A percentile compares a stretch with the other conserved stretches of the same genome.
phyloP scores from a whole-genome alignment of 2,113 vertebrate genomes.

The Hippocampus barbouri region DNA sequence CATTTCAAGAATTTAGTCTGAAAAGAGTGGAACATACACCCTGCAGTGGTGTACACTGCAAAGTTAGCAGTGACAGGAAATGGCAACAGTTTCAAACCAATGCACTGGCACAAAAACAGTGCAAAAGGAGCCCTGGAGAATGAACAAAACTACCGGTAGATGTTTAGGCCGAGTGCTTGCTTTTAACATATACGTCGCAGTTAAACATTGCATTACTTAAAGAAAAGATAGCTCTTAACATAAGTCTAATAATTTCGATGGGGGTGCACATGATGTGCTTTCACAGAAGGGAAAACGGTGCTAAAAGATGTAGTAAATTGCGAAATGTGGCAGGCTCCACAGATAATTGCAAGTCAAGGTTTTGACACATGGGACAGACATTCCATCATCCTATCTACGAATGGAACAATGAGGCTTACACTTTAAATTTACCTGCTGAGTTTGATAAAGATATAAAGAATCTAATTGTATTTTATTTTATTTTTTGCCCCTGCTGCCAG shows the following conservation, averaged over 20 bases:
- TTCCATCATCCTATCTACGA: conserved; percentile 13
- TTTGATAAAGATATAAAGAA: conserved; percentile 15
- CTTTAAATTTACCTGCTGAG: conserved; percentile 7
- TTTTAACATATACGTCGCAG: conserved; percentile 11
- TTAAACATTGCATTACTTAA: neutral
- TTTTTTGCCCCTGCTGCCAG: conserved; percentile 52
- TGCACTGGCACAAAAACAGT: conserved; percentile 9
- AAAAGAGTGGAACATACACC: conserved; percentile 34
- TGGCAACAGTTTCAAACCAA: conserved; percentile 28
- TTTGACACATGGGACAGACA: conserved; percentile 21
- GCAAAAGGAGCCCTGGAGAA: conserved; percentile 1
- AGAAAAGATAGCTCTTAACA: neutral
- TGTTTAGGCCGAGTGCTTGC: conserved; percentile 4
- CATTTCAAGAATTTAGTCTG: conserved; percentile 49
- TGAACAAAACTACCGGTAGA: conserved; percentile 18
- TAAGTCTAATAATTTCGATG: neutral
- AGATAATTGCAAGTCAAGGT: conserved; percentile 29
- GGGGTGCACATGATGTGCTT: neutral
- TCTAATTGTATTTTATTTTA: conserved; percentile 37
- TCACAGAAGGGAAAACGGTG: too few relatives aligned
- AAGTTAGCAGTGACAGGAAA: conserved; percentile 27
- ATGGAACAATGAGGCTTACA: conserved; percentile 6
- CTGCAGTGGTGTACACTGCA: conserved; percentile 25
- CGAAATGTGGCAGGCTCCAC: conserved; percentile 14
- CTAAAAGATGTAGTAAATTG: neutral